Base-by-base conservation (phyloP, 2,113 vertebrate genomes). In the Pomatorhinus ruficollis region DNA sequence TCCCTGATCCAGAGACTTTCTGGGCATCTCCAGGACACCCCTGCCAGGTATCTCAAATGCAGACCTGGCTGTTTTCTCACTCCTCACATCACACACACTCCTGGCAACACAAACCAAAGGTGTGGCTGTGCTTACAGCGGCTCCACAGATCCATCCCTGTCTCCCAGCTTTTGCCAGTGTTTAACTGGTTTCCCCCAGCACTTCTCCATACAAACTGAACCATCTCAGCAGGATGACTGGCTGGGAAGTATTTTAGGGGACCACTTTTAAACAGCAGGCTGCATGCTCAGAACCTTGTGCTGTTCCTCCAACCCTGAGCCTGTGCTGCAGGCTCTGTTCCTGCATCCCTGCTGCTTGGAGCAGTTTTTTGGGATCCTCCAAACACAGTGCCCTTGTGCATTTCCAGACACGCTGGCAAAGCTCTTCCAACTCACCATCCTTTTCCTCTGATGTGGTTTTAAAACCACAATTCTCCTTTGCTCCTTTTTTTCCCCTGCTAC, bases 261-360 rank as follows among this genome's bases (percentile, higher is more conserved):
- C 30, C 23, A 15, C 16, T 19, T 64, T 83, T 22, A 24, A n/a
- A 40, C 2, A 8, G 9, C 8, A 30, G 24, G 72, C 53, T 68
- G 52, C 25, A 16, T 4, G 1, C 61, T 20, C 30, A 14, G 23
- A 22, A 8, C 35, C 33, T 42, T 3, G 25, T 2, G 1, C 44
- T 63, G 4, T 10, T 85, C 44, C 23, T 35, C 63, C 57, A 83
- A 13, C 6, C 12, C 39, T 10, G 17, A 68, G 30, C 9, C 66
- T 20, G 0, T 17, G 7, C 5, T 14, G 14, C 66, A 78, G n/a
- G 2, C 25, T 35, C 4, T 0, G 33, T 12, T 30, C 20, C 71
- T 54, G 35, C 42, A 27, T 47, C 35, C 15, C 33, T 24, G 17
- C 30, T 35, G 23, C 63, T 31, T 15, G 9, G 35, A 31, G 5